A percentile compares a stretch with the other conserved stretches of the same genome.
Evolutionary conservation across 2,113 vertebrate species (phyloP).

Genomic region (Callionymus lyra): DNA sequence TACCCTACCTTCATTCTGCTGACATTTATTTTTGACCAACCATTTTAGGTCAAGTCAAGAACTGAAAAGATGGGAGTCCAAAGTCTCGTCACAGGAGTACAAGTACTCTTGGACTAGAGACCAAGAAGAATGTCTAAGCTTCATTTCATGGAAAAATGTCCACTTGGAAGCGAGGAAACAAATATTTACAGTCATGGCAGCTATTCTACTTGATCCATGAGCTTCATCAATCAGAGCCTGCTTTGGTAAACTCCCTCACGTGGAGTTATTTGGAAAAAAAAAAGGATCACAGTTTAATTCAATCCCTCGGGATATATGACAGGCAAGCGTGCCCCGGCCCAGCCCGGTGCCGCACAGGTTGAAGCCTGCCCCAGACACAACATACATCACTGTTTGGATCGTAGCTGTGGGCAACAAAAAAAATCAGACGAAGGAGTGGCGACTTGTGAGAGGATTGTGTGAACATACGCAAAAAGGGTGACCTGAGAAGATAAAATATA

Average conservation of each 20-base stretch:
- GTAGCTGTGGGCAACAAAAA: conserved; percentile 29
- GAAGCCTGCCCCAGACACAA: conserved; percentile 14
- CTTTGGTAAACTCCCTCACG: conserved; percentile 4
- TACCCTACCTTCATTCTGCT: too few species aligned
- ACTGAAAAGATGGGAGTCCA: too few species aligned
- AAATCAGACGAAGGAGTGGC: conserved; percentile 33
- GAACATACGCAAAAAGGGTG: conserved; percentile 5
- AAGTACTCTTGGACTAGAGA: too few species aligned
- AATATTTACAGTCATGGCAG: not conserved
- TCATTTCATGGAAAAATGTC: too few species aligned
- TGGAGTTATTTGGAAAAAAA: not conserved
- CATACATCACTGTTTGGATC: conserved; percentile 31
- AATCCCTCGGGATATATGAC: conserved; percentile 1
- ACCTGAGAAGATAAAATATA: not conserved
- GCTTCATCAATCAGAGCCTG: not conserved
- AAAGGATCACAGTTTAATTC: conserved; percentile 7
- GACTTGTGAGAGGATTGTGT: conserved; percentile 29
- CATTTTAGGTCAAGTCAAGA: too few species aligned
- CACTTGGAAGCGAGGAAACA: not conserved
- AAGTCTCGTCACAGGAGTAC: too few species aligned
- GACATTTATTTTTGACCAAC: too few species aligned
- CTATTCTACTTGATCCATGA: not conserved
- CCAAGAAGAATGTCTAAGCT: too few species aligned
- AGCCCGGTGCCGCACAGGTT: conserved; percentile 19
- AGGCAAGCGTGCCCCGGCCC: conserved; percentile 4